Evolutionary conservation across 2,888 invertebrate species (phyloP).

Genomic region (Diplazon laetatorius): DNA sequence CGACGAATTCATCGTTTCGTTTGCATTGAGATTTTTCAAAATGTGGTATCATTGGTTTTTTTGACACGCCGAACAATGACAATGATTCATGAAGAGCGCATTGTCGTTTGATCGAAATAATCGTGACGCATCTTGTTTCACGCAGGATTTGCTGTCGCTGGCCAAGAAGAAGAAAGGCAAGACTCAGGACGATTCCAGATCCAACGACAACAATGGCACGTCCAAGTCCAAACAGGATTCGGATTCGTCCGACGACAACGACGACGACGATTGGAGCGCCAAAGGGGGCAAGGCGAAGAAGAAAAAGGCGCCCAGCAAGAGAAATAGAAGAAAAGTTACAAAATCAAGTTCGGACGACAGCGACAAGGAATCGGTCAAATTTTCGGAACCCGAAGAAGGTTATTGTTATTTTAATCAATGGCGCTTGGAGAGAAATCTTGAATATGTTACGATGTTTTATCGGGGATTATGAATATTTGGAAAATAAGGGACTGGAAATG

Average conservation of each 20-base stretch:
- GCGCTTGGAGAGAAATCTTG: neutral
- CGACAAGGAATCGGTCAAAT: conserved; percentile 83
- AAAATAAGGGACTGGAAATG: too few species aligned
- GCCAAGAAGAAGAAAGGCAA: conserved; percentile 90
- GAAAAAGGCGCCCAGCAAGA: conserved; percentile 81
- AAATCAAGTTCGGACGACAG: conserved; percentile 82
- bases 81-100: too few species aligned
- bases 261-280: conserved; percentile 83
- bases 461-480: conserved; percentile 2
- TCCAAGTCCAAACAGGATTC: conserved; percentile 81
- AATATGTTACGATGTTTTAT: conserved; percentile 4
- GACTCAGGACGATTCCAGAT: conserved; percentile 79
- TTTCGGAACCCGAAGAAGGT: conserved; percentile 93
- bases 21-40: neutral
- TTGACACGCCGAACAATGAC: neutral
- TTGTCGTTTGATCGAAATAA: neutral
- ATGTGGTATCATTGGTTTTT: neutral
- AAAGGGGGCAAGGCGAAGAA: conserved; percentile 80
- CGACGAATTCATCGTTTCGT: neutral
- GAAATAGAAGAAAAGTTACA: conserved; percentile 82
- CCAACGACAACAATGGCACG: conserved; percentile 76
- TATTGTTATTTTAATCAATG: neutral
- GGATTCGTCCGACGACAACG: conserved; percentile 84
- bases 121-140: conserved; percentile 31
- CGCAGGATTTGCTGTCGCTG: conserved; percentile 91